phyloP scores from a whole-genome alignment of 2,888 invertebrate species.

The Orthonychiurus folsomi region DNA sequence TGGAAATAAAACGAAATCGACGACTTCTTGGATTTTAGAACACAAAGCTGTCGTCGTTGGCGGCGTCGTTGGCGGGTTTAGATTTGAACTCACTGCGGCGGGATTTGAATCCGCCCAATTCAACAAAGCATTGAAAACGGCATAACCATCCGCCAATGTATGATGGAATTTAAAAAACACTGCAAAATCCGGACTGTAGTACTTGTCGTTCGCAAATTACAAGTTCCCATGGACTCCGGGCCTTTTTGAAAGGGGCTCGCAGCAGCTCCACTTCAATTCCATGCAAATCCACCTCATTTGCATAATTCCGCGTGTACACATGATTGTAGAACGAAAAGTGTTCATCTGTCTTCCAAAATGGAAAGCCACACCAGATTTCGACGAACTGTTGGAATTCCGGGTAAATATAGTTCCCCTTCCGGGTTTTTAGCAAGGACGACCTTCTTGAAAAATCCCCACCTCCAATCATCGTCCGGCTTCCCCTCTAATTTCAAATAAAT shows the following conservation, averaged over 20 bases:
- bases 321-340: background rate
- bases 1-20: too few relatives aligned
- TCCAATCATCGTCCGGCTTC: background rate
- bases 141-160: background rate
- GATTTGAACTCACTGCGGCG: background rate
- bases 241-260: background rate
- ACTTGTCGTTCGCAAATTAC: background rate
- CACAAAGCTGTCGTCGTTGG: background rate
- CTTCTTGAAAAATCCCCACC: background rate
- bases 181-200: background rate
- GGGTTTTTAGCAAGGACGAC: background rate
- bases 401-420: background rate
- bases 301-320: background rate
- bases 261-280: background rate
- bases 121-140: background rate
- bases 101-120: background rate
- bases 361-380: background rate
- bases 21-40: background rate
- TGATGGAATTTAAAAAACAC: background rate
- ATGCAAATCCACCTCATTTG: background rate
- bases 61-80: background rate
- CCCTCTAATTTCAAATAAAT: background rate
- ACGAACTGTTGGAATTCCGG: background rate
- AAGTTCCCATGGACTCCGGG: background rate
- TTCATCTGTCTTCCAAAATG: background rate